Base-by-base conservation (phyloP, 1,140 invertebrate species). In the Caenorhabditis brenneri region DNA sequence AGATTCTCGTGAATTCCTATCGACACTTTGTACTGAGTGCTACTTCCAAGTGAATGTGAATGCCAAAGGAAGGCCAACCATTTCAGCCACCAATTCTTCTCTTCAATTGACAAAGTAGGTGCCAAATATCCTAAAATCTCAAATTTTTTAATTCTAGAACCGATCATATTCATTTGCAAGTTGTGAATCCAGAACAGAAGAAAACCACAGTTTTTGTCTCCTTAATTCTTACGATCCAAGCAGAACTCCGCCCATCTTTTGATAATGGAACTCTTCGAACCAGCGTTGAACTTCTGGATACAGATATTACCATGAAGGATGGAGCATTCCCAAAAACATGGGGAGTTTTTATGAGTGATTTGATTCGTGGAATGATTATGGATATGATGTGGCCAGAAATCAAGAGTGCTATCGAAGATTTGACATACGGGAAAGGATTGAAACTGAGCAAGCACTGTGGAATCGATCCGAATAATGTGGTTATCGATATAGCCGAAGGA, bases 371-470 rank as follows among this genome's bases (percentile, higher is more conserved):
- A 53, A 89, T 90, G 90, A 87, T 90, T 46, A 85, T 88, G 83
- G 90, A 90, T 53, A 88, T 90, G 36, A 87, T 90, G 19, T 90
- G 90, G 90, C 89, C 89, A 9, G 85, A 82, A 36, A 81, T 90
- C 15, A 89, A 90, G 51, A 85, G 83, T 49, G 86, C 88, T 33
- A 87, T 90, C 46, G 89, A 90, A 83, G 84, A 85, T 46, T 74
- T 90, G 9, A 88, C 78, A 29, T 88, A 91, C 51, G 81, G 80
- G 15, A 86, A 91, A 33, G 89, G 89, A 16, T 53, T 90, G 27
- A 81, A 81, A 79, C 85, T 90, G 27, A 87, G 89, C 27, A 48
- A 79, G 10, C 39, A 82, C 19, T 90, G 89, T 82, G 89, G 89
- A 16, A 78, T 90, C 33, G 90, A 91, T 49, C 89, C 89, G 5